Evolutionary conservation across 1,140 invertebrate genomes (phyloP).

Genomic region (Liolophura sinensis): DNA sequence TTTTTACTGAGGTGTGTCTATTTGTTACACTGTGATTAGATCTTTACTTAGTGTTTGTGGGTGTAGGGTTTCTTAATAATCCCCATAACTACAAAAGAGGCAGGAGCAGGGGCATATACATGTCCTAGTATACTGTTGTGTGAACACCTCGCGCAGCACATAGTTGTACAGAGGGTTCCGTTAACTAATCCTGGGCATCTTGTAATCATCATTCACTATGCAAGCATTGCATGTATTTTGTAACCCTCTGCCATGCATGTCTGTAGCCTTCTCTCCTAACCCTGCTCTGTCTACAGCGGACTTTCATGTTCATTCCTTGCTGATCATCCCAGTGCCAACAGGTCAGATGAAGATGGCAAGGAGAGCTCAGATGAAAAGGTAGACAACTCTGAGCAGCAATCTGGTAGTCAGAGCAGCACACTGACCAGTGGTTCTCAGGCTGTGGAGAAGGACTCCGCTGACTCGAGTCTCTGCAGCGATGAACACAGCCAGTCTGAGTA

Average conservation of each 20-base stretch:
- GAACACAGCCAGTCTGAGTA: constrained; percentile 55
- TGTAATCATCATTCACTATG: too few species aligned
- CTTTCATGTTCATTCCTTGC: constrained; percentile 33
- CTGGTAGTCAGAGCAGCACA: constrained; percentile 45
- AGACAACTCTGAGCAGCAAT: constrained; percentile 21
- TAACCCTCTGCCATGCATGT: background rate
- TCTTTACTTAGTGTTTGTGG: too few species aligned
- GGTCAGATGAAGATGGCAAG: constrained; percentile 18
- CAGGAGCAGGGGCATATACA: too few species aligned
- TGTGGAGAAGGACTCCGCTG: constrained; percentile 39
- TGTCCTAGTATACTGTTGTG: too few species aligned
- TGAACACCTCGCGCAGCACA: too few species aligned
- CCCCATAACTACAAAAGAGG: too few species aligned
- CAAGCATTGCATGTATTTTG: background rate
- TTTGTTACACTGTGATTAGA: too few species aligned
- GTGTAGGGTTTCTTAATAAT: too few species aligned
- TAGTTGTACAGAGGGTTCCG: too few species aligned
- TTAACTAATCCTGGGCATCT: too few species aligned
- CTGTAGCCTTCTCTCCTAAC: background rate
- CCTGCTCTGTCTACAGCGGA: constrained; percentile 20
- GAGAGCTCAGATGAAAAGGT: constrained; percentile 21
- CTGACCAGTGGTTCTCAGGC: constrained; percentile 35
- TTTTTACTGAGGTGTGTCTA: too few species aligned
- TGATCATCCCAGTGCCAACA: constrained; percentile 11
- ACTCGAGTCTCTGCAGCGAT: constrained; percentile 56